phyloP scores from a whole-genome alignment of 2,888 invertebrate species.

The Mimas tiliae region DNA sequence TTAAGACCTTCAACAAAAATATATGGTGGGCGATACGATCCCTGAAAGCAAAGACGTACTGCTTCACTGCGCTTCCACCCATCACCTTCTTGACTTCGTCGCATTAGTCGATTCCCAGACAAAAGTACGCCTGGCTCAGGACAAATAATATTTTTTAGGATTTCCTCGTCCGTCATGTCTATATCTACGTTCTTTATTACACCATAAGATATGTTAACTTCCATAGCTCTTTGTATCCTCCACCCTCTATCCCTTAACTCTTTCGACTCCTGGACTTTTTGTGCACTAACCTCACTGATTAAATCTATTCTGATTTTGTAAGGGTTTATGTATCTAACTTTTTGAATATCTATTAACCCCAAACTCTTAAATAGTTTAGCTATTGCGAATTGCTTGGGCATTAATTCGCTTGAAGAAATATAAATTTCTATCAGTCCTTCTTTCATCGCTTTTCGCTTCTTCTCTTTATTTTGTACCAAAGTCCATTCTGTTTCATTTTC shows the following conservation, averaged over 20 bases:
- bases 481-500: neutral
- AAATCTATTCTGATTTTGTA: neutral
- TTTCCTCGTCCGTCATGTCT: slow-evolving; percentile 27
- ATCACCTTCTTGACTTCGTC: slow-evolving; percentile 16
- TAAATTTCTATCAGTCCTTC: slow-evolving; percentile 1
- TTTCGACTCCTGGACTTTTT: neutral
- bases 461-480: neutral
- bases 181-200: no score
- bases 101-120: slow-evolving; percentile 15
- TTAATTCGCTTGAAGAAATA: neutral
- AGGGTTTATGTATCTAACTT: neutral
- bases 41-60: slow-evolving; percentile 36
- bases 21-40: slow-evolving; percentile 4
- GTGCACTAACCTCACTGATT: neutral
- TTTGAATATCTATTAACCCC: neutral
- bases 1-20: neutral
- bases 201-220: no score
- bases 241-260: slow-evolving; percentile 23
- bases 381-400: neutral
- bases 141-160: slow-evolving; percentile 11
- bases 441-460: neutral
- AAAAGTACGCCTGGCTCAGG: neutral
- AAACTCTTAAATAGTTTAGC: neutral
- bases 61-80: slow-evolving; percentile 29
- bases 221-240: slow-evolving; percentile 20